Percentiles rank a stretch among this genome's conserved stretches.
Evolutionary conservation across 2,797 vertebrate genomes (phyloP).

Genomic region (Aulostomus chinensis): DNA sequence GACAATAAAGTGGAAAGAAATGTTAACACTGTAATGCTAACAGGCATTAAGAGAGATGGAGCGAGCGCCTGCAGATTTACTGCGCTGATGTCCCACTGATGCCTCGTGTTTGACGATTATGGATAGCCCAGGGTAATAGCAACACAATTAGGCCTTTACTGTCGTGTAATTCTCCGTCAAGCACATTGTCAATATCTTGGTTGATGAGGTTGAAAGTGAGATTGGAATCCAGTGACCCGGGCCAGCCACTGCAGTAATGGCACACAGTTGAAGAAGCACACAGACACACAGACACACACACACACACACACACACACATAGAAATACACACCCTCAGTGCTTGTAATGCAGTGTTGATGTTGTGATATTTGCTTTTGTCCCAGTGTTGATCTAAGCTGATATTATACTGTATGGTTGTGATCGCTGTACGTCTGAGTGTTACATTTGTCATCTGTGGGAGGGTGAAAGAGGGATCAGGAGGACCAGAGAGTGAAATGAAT

Average conservation of each 20-base stretch:
- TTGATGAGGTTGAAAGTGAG: slow-evolving; percentile 78
- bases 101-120: slow-evolving; percentile 74
- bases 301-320: neutral
- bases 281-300: slow-evolving; percentile 1
- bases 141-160: slow-evolving; percentile 82
- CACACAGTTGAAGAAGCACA: no score
- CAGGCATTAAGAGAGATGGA: slow-evolving; percentile 48
- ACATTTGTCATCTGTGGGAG: slow-evolving; percentile 74
- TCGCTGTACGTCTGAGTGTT: slow-evolving; percentile 75
- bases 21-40: slow-evolving; percentile 56
- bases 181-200: slow-evolving; percentile 80
- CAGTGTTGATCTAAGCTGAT: slow-evolving; percentile 76
- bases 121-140: slow-evolving; percentile 78
- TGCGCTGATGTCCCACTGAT: slow-evolving; percentile 64
- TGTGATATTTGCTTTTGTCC: slow-evolving; percentile 76
- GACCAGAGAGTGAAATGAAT: slow-evolving; percentile 40
- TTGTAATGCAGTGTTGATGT: slow-evolving; percentile 64
- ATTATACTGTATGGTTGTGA: slow-evolving; percentile 70
- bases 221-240: slow-evolving; percentile 77
- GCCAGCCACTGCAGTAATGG: slow-evolving; percentile 57
- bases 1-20: slow-evolving; percentile 55
- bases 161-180: slow-evolving; percentile 81
- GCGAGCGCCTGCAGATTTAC: slow-evolving; percentile 63
- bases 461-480: slow-evolving; percentile 65
- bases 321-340: slow-evolving; percentile 14